These are phyloP conservation scores for Spinus pinus DNA, from an alignment of 2,797 vertebrate species.

Conservation along the genomic window DNA sequence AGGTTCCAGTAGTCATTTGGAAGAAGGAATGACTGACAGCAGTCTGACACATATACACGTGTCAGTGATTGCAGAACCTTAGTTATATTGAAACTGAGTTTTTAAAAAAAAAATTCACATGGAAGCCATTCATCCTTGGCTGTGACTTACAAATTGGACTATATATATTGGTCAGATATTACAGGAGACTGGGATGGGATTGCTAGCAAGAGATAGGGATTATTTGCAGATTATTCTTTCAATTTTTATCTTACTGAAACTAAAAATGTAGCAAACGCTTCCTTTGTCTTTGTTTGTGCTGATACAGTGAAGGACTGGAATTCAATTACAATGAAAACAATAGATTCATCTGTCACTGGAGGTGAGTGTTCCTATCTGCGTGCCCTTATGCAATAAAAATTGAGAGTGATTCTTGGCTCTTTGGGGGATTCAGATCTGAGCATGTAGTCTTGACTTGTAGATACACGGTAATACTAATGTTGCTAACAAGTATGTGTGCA, in stretches of 20 bases:
- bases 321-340: constrained; percentile 69
- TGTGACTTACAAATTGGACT: neutral
- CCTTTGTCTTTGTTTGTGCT: constrained; percentile 8
- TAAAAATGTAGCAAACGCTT: neutral
- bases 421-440: neutral
- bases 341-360: constrained; percentile 73
- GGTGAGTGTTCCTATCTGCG: constrained; percentile 60
- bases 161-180: neutral
- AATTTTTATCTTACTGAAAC: neutral
- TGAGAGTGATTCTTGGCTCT: neutral
- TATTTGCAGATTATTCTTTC: neutral
- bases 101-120: neutral
- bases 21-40: neutral
- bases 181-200: neutral
- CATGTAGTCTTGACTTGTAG: neutral
- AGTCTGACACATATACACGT: neutral
- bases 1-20: neutral
- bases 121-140: neutral
- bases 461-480: neutral
- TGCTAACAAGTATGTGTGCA: neutral
- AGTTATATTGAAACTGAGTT: neutral
- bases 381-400: neutral
- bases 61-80: neutral
- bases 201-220: neutral
- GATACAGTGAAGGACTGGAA: constrained; percentile 71